phyloP scores from a whole-genome alignment of 2,797 vertebrate species.

The Pseudotriccus pelzelni region DNA sequence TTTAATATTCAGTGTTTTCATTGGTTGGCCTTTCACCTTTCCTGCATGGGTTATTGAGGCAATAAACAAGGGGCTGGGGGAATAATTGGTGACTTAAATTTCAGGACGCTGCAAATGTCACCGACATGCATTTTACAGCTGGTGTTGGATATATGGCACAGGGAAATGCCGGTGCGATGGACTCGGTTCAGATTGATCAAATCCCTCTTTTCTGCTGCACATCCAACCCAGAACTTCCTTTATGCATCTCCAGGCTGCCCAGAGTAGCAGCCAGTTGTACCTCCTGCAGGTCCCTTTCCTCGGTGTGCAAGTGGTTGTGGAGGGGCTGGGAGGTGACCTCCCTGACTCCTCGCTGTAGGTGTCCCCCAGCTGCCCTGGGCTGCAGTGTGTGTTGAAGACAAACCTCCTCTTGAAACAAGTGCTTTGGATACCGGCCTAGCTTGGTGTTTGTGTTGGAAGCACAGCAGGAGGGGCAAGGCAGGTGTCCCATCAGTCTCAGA shows the following conservation, averaged over 20 bases:
- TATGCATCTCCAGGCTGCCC: background rate
- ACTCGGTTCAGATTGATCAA: background rate
- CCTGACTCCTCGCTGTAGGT: background rate
- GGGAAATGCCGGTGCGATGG: background rate
- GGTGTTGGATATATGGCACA: background rate
- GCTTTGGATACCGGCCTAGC: background rate
- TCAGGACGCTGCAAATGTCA: constrained; percentile 19
- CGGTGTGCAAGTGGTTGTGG: accelerated
- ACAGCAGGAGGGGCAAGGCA: background rate
- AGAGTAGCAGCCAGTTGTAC: background rate
- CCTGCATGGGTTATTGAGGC: background rate
- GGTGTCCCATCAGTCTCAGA: background rate
- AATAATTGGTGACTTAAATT: background rate
- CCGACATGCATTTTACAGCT: background rate
- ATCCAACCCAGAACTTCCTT: background rate
- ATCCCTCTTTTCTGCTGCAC: background rate
- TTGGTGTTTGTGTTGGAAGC: background rate
- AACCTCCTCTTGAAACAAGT: background rate
- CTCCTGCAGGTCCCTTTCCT: background rate
- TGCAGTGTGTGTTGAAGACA: background rate
- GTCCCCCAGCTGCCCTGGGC: background rate
- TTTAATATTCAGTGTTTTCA: constrained; percentile 36
- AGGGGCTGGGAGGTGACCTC: background rate
- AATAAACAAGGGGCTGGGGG: constrained; percentile 8
- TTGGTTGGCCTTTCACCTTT: constrained; percentile 39